Evolutionary conservation across 2,113 vertebrate genomes (phyloP).

Genomic region (Myiopsitta monachus): DNA sequence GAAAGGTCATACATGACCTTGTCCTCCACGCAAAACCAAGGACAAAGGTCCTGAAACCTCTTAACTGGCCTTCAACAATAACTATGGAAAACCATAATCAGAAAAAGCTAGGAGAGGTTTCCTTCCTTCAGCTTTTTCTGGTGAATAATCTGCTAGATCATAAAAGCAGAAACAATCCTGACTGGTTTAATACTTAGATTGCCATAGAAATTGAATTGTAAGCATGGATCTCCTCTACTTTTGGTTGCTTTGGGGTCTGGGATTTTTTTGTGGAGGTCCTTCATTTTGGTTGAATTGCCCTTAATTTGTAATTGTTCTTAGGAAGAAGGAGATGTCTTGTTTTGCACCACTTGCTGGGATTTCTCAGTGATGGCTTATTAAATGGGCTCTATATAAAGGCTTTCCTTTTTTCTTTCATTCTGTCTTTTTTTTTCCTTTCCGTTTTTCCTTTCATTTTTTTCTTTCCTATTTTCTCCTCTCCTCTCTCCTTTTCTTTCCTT

Average conservation of each 20-base stretch:
- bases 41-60: constrained; percentile 1
- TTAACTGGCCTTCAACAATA: constrained; percentile 22
- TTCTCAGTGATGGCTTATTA: not conserved
- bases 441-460: not conserved
- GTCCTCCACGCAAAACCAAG: not conserved
- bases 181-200: not conserved
- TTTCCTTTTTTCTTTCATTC: not conserved
- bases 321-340: not conserved
- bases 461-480: no score
- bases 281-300: not conserved
- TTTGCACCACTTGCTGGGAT: not conserved
- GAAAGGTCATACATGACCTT: not conserved
- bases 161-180: constrained; percentile 17
- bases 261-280: not conserved
- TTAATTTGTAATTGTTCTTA: not conserved
- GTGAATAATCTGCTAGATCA: not conserved
- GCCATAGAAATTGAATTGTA: not conserved
- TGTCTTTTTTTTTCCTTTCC: not conserved
- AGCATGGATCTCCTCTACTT: not conserved
- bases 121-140: constrained; percentile 18
- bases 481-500: no score
- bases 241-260: not conserved
- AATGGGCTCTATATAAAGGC: not conserved
- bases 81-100: constrained; percentile 6
- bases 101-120: constrained; percentile 28